These are phyloP conservation scores for Agrochola lychnidis DNA, from an alignment of 2,888 invertebrate genomes.

Conservation along the genomic window DNA sequence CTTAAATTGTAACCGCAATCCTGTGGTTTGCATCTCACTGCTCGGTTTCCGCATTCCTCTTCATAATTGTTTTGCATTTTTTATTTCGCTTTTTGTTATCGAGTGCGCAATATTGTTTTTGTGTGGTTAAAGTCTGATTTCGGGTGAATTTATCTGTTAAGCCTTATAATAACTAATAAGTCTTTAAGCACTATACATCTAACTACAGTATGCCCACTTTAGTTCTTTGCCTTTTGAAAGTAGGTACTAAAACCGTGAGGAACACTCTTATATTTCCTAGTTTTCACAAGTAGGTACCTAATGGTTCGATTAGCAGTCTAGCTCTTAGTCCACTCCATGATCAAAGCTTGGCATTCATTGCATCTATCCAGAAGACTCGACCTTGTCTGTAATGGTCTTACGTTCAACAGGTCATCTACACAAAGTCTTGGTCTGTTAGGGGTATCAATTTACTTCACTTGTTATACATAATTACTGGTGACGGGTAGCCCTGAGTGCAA, in stretches of 20 bases:
- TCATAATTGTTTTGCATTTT: slow-evolving; percentile 31
- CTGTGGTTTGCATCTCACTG: slow-evolving; percentile 37
- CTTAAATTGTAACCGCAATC: slow-evolving; percentile 39
- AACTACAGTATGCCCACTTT: not conserved
- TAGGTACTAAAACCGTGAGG: not conserved
- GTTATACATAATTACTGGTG: not conserved
- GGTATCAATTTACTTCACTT: not conserved
- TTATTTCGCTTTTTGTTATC: not conserved
- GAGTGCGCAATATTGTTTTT: slow-evolving; percentile 23
- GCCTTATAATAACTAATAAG: too few relatives aligned
- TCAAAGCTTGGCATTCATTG: not conserved
- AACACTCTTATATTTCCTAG: too few relatives aligned
- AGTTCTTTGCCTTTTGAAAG: not conserved
- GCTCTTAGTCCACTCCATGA: not conserved
- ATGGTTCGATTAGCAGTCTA: not conserved
- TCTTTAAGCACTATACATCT: not conserved
- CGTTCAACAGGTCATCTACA: not conserved
- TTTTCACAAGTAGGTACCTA: too few relatives aligned
- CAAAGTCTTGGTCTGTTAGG: not conserved
- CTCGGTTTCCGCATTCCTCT: slow-evolving; percentile 50
- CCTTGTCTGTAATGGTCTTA: not conserved
- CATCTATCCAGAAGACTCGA: not conserved
- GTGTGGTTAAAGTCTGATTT: not conserved
- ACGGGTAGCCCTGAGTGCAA: slow-evolving; percentile 53
- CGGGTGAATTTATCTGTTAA: too few relatives aligned